These are phyloP conservation scores for Plutomurus gul DNA, from an alignment of 1,140 invertebrate species.

Conservation along the genomic window DNA sequence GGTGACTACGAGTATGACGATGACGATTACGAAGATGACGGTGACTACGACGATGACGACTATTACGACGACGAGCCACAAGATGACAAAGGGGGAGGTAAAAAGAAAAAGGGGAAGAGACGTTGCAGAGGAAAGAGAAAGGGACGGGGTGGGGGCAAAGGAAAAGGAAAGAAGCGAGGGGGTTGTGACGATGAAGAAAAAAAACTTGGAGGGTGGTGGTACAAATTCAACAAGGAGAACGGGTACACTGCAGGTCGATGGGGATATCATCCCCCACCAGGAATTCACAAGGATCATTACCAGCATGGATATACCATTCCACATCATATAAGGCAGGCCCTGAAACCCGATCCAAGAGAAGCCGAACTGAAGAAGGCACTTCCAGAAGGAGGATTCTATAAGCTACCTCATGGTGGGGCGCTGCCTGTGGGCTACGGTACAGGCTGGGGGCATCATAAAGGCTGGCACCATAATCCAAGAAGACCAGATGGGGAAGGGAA, in stretches of 20 bases:
- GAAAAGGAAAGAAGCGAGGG: neutral
- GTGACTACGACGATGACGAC: neutral
- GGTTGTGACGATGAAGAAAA: neutral
- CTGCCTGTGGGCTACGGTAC: neutral
- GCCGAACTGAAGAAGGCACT: neutral
- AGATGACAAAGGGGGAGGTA: slow-evolving; percentile 1
- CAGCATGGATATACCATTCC: neutral
- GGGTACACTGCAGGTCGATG: neutral
- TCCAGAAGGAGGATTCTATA: neutral
- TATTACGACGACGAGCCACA: neutral
- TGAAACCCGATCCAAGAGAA: neutral
- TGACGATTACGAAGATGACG: neutral
- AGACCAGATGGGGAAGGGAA: neutral
- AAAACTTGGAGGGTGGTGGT: slow-evolving; percentile 4
- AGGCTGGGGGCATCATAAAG: neutral
- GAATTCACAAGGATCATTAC: neutral
- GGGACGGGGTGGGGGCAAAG: neutral
- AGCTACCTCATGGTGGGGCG: slow-evolving; percentile 3
- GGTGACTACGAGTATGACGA: neutral
- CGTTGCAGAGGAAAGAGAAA: neutral
- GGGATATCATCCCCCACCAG: neutral
- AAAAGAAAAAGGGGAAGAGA: neutral
- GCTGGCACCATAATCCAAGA: neutral
- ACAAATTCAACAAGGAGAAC: neutral
- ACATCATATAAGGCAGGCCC: neutral